These are phyloP conservation scores for Ridgeia piscesae DNA, from an alignment of 1,140 invertebrate species.

Conservation along the genomic window DNA sequence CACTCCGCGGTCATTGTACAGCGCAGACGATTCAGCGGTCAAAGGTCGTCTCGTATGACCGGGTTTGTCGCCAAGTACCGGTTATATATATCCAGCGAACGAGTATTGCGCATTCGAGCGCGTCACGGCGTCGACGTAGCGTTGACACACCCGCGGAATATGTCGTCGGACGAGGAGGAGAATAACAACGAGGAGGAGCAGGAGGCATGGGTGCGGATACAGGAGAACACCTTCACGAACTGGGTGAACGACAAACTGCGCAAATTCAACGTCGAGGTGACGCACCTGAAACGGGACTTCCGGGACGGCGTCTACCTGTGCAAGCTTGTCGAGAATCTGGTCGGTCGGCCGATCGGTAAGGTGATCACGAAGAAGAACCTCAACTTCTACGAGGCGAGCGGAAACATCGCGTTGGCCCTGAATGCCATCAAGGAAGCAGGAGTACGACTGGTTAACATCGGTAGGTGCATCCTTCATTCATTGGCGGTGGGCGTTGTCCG, in stretches of 20 bases:
- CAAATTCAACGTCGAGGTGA: slow-evolving; percentile 43
- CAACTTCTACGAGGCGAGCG: slow-evolving; percentile 91
- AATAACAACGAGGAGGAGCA: not conserved
- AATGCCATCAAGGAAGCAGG: slow-evolving; percentile 91
- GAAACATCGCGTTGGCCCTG: slow-evolving; percentile 89
- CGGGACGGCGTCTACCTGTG: slow-evolving; percentile 83
- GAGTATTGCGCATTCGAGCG: not conserved
- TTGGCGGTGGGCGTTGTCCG: not conserved
- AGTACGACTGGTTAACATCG: slow-evolving; percentile 94
- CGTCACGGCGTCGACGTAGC: not conserved
- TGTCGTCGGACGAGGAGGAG: not conserved
- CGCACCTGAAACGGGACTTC: slow-evolving; percentile 81
- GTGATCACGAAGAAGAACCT: slow-evolving; percentile 70
- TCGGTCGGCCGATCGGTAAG: slow-evolving; percentile 62
- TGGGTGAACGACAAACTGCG: slow-evolving; percentile 92
- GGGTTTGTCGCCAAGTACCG: not conserved
- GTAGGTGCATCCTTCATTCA: slow-evolving; percentile 62
- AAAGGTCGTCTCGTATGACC: not conserved
- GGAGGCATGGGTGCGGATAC: slow-evolving; percentile 74
- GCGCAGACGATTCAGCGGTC: not conserved
- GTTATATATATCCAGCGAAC: not conserved
- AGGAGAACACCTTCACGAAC: slow-evolving; percentile 93
- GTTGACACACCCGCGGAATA: not conserved
- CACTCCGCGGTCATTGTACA: not conserved
- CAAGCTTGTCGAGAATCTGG: slow-evolving; percentile 80